These are phyloP conservation scores for Mormoops blainvillei DNA, from an alignment of 2,113 vertebrate genomes.

Conservation along the genomic window DNA sequence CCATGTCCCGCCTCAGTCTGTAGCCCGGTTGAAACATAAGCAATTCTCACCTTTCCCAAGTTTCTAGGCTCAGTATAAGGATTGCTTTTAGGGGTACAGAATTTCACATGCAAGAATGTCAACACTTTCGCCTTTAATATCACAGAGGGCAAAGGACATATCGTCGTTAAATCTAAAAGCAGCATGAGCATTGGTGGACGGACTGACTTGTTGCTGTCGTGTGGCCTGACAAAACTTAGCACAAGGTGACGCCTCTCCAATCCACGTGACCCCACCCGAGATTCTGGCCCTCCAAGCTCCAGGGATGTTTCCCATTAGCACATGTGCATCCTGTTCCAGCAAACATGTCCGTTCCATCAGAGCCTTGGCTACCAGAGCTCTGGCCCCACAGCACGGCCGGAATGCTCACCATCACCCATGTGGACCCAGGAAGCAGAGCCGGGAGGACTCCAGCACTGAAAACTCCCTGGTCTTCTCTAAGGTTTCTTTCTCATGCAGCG, in stretches of 20 bases:
- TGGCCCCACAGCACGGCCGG: slow-evolving; percentile 8
- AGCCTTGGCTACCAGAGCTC: background rate
- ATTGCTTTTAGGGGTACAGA: background rate
- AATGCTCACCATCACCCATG: slow-evolving; percentile 33
- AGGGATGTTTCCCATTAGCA: slow-evolving; percentile 33
- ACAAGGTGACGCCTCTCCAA: background rate
- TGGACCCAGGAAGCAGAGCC: background rate
- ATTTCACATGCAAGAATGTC: background rate
- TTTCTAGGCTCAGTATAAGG: background rate
- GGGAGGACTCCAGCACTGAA: background rate
- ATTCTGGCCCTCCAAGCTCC: background rate
- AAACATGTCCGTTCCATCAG: background rate
- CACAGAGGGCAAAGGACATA: background rate
- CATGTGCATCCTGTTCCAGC: background rate
- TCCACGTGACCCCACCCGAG: slow-evolving; percentile 2
- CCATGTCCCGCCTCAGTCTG: background rate
- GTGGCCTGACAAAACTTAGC: background rate
- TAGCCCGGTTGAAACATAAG: background rate
- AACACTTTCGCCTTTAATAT: background rate
- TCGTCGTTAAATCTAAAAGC: background rate
- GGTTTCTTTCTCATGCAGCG: slow-evolving; percentile 43
- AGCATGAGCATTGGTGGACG: background rate
- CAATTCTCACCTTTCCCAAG: background rate
- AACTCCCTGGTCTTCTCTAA: slow-evolving; percentile 18
- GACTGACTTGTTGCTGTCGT: background rate